Conservation (phyloP, 2,888 invertebrate genomes). For the Halocaridina rubra region DNA sequence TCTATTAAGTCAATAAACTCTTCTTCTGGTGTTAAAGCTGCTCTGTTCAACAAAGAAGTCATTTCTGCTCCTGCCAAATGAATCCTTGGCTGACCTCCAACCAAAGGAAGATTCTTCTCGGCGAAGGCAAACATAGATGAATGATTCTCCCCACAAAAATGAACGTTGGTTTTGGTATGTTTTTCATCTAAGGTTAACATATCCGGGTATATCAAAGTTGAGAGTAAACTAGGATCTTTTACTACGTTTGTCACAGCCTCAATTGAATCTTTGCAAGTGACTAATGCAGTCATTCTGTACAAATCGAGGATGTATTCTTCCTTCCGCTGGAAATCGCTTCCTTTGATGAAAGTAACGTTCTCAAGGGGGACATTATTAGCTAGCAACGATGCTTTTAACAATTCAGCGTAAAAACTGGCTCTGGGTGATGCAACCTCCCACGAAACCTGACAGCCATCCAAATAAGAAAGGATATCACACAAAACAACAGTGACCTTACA, state of each 20-base stretch:
- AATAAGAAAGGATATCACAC: constrained; percentile 49
- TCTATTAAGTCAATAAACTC: constrained; percentile 98
- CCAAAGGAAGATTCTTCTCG: constrained; percentile 94
- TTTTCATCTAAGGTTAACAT: constrained; percentile 97
- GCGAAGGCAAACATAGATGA: constrained; percentile 98
- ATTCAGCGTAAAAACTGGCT: constrained; percentile 45
- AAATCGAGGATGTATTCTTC: constrained; percentile 92
- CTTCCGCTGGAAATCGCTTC: constrained; percentile 57
- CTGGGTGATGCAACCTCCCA: constrained; percentile 41
- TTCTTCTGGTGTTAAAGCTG: constrained; percentile 80
- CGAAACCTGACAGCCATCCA: constrained; percentile 44
- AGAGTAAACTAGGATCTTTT: constrained; percentile 93
- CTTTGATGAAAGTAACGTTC: constrained; percentile 93
- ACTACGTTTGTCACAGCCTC: constrained; percentile 99
- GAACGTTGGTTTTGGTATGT: constrained; percentile 97
- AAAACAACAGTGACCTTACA: constrained; percentile 53
- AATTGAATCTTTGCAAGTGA: constrained; percentile 97
- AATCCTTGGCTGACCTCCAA: constrained; percentile 71
- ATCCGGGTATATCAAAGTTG: constrained; percentile 93
- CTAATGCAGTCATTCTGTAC: constrained; percentile 88
- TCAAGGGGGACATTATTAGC: constrained; percentile 93
- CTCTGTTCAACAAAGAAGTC: constrained; percentile 50
- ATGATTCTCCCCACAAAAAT: constrained; percentile 99
- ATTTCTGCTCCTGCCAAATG: constrained; percentile 38
- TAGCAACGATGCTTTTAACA: constrained; percentile 93